Percentiles rank a stretch among this genome's conserved stretches.
Conservation (phyloP, 2,888 invertebrate species). For the Endotricha flammealis region DNA sequence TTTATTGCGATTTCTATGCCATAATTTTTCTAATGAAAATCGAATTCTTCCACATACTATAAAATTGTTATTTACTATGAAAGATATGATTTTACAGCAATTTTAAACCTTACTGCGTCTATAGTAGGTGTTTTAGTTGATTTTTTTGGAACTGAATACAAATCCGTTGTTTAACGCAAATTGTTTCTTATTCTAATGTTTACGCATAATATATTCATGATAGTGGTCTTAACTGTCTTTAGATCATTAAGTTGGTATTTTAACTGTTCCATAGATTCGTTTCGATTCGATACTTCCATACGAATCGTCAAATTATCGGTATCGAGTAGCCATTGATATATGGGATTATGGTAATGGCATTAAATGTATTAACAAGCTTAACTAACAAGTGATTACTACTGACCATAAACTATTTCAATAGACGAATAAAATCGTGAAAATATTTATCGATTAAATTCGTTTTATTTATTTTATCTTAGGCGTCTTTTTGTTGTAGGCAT, state of each 20-base stretch:
- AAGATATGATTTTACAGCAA: conserved; percentile 11
- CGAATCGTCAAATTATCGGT: conserved; percentile 52
- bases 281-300: conserved; percentile 49
- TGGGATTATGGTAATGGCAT: conserved; percentile 48
- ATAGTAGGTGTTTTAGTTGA: conserved; percentile 6
- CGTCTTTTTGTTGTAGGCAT: neutral
- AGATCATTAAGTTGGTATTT: conserved; percentile 54
- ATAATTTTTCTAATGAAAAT: conserved; percentile 30
- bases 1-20: conserved; percentile 26
- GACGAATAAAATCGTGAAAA: conserved; percentile 15
- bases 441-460: conserved; percentile 14
- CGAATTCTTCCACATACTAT: conserved; percentile 20
- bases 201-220: conserved; percentile 60
- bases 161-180: conserved; percentile 28
- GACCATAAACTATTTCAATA: conserved; percentile 20
- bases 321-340: conserved; percentile 52
- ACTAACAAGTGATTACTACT: conserved; percentile 38
- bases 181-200: conserved; percentile 51
- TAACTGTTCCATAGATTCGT: conserved; percentile 54
- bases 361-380: conserved; percentile 39
- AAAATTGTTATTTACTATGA: conserved; percentile 12
- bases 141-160: conserved; percentile 5
- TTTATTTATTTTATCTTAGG: conserved; percentile 11
- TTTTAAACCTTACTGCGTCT: conserved; percentile 13
- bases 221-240: conserved; percentile 50